Evolutionary conservation across 64 coral and sea anemone species (phyloP), one percentile per base, ranked within the genome.

Genomic region (Actinia tenebrosa): DNA sequence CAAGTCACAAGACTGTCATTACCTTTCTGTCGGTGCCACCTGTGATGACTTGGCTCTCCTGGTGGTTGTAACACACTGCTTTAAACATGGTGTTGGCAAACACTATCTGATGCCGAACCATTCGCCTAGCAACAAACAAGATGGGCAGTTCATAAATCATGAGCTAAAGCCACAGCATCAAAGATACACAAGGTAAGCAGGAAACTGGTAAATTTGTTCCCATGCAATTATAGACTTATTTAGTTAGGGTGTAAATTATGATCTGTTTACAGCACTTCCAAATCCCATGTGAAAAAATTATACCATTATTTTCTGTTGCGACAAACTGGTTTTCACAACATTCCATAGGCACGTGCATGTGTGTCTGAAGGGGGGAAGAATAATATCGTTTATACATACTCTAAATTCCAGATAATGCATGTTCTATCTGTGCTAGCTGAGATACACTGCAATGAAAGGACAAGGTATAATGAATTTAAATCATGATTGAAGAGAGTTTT

Each of bases 21-120:
- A 99, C 97, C 89, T 99, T 99, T 6, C 97, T 89, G 47, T 99
- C 97, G 50, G 97, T 99, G 3, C 97, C 97, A 47, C 93, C 86
- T 42, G 97, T 99, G 68, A 99, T 92, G 20, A 99, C 89, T 82
- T 99, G 97, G 72, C 88, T 90, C 69, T 99, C 97, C 18, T 86
- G 64, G 0, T 86, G 90, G 52, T 89, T 83, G 45, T 99, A 99
- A 43, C 97, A 99, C 59, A 99, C 89, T 3, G 90, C 97, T 83
- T 99, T 95, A 87, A 99, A 99, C 88, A 99, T 92, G 66, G 97
- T 99, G 68, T 95, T 99, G 44, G 97, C 97, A 80, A 99, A 99
- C 68, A 99, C 93, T 44, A 99, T 95, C 86, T 94, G 86, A 16
- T 77, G 80, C 43, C 97, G 88, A 13, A 91, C 92, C 30, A 86